Evolutionary conservation across 64 coral and sea anemone genomes (phyloP).

Genomic region (Catalaphyllia jardinei): DNA sequence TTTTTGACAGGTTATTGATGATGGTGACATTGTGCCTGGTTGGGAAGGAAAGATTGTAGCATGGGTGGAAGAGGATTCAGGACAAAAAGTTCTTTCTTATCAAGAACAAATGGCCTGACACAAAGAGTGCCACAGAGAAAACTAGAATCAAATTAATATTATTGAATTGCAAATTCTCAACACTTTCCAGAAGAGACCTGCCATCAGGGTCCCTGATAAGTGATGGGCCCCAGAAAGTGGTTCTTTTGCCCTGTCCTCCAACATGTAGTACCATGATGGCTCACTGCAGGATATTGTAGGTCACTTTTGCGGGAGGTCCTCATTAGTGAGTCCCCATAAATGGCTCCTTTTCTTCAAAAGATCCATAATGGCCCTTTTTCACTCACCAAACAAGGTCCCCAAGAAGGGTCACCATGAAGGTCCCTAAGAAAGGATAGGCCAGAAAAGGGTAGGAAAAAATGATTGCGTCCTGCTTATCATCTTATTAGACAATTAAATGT

Average conservation of each 20-base stretch:
- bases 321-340: not conserved
- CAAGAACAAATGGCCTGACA: constrained; percentile 52
- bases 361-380: not conserved
- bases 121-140: not conserved
- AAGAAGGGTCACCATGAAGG: no score
- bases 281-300: not conserved
- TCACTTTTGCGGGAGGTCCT: not conserved
- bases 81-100: constrained; percentile 46
- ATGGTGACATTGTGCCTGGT: constrained; percentile 80
- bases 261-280: not conserved
- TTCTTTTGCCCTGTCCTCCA: not conserved
- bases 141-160: not conserved
- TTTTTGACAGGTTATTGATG: constrained; percentile 75
- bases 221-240: not conserved
- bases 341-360: not conserved
- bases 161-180: no score
- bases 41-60: constrained; percentile 99
- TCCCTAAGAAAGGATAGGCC: no score
- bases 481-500: not conserved
- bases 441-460: no score
- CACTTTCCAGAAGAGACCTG: no score
- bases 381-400: no score
- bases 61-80: constrained; percentile 87
- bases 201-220: not conserved
- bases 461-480: not conserved